A percentile compares a stretch with the other conserved stretches of the same genome.
Evolutionary conservation across 1,140 invertebrate genomes (phyloP).

Genomic region (Camponotus pennsylvanicus): DNA sequence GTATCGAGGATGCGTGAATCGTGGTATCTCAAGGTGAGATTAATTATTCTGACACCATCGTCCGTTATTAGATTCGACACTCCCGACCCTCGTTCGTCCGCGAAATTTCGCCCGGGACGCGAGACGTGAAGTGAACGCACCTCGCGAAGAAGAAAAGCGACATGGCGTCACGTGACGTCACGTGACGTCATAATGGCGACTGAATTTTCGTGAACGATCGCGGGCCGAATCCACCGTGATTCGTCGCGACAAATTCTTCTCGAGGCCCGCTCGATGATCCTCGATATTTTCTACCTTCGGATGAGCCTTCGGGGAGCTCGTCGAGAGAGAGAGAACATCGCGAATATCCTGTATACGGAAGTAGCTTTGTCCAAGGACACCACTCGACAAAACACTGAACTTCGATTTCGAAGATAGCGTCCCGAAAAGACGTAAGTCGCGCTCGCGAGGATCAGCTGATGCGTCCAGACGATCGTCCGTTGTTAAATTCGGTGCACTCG

Average conservation of each 20-base stretch:
- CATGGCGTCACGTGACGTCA: too few relatives aligned
- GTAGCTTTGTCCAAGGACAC: too few relatives aligned
- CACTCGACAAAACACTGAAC: background rate
- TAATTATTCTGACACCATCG: background rate
- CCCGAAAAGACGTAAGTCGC: background rate
- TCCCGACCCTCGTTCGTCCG: background rate
- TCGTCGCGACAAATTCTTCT: background rate
- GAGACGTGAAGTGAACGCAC: too few relatives aligned
- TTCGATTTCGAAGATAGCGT: background rate
- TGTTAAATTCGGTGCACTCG: background rate
- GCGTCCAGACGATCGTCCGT: background rate
- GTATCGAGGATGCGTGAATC: background rate
- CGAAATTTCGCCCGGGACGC: background rate
- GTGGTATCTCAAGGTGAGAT: fast-evolving
- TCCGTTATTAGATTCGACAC: background rate
- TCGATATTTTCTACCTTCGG: background rate
- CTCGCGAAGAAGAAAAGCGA: too few relatives aligned
- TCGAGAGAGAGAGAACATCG: background rate
- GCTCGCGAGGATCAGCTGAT: too few relatives aligned
- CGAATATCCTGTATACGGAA: too few relatives aligned
- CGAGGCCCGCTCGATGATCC: background rate
- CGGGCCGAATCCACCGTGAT: too few relatives aligned
- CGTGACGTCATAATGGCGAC: too few relatives aligned
- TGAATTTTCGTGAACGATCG: too few relatives aligned
- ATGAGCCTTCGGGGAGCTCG: too few relatives aligned